Conservation (phyloP, 2,797 vertebrate genomes). For the Acanthurus tractus region DNA sequence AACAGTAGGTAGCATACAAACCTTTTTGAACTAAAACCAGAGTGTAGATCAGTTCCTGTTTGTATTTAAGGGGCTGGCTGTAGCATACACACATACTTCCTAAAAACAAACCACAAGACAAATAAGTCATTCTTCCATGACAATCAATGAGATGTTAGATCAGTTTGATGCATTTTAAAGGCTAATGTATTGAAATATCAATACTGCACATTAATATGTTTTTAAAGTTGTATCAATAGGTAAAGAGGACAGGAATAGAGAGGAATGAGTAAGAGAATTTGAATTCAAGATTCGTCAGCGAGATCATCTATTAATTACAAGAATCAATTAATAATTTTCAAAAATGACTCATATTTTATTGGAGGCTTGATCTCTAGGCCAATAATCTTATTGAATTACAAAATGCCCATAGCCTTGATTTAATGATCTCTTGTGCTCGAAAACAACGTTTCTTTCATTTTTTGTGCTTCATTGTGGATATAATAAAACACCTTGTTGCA, state of each 20-base stretch:
- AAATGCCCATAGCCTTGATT: conserved; percentile 1
- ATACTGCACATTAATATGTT: neutral
- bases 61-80: conserved; percentile 78
- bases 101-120: conserved; percentile 67
- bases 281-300: neutral
- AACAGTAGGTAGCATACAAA: conserved; percentile 8
- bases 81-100: conserved; percentile 94
- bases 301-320: neutral
- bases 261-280: neutral
- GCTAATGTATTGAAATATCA: neutral
- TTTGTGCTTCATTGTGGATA: neutral
- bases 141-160: neutral
- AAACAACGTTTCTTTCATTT: neutral
- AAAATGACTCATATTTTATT: neutral
- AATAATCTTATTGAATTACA: neutral
- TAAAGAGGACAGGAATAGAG: neutral
- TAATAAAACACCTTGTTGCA: neutral
- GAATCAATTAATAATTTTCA: neutral
- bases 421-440: neutral
- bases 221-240: neutral
- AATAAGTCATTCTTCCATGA: neutral
- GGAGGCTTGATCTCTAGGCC: neutral
- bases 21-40: conserved; percentile 93
- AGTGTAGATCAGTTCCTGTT: conserved; percentile 87
- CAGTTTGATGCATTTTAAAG: neutral